These are phyloP conservation scores for Tigriopus californicus DNA, from an alignment of 2,888 invertebrate genomes.

Conservation along the genomic window DNA sequence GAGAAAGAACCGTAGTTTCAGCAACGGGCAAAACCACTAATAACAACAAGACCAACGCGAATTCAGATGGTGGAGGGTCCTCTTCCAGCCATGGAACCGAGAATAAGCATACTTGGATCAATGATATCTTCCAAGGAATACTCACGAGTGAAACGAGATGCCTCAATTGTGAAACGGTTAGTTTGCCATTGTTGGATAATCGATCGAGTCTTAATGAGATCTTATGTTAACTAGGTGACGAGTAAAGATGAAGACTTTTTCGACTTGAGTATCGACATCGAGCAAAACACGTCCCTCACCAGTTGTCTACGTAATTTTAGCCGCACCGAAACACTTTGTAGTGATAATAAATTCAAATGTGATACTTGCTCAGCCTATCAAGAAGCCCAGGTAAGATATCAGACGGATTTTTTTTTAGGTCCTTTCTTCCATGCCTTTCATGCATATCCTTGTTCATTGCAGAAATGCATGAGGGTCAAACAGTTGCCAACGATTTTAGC, in stretches of 20 bases:
- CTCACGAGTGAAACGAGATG: slow-evolving; percentile 97
- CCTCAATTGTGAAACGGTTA: slow-evolving; percentile 94
- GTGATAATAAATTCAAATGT: slow-evolving; percentile 98
- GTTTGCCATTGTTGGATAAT: too few relatives aligned
- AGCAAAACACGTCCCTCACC: slow-evolving; percentile 80
- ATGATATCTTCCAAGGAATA: slow-evolving; percentile 98
- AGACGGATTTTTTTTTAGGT: background rate
- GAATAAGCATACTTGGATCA: slow-evolving; percentile 87
- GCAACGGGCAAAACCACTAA: background rate
- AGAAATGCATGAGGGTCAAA: slow-evolving; percentile 91
- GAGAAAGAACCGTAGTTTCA: background rate
- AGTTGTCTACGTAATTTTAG: slow-evolving; percentile 94
- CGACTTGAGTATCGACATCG: slow-evolving; percentile 33
- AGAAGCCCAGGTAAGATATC: slow-evolving; percentile 59
- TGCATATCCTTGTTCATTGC: slow-evolving; percentile 18
- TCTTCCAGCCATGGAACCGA: background rate
- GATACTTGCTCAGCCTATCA: slow-evolving; percentile 98
- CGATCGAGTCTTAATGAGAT: too few relatives aligned
- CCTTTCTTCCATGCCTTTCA: background rate
- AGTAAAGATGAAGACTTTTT: slow-evolving; percentile 99
- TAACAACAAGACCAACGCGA: background rate
- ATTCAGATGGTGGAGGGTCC: slow-evolving; percentile 15
- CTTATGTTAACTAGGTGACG: slow-evolving; percentile 46
- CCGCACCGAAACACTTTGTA: slow-evolving; percentile 93
- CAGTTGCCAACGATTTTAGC: slow-evolving; percentile 94